Base-by-base conservation (phyloP, 2,797 vertebrate species). In the Loris lydekkerianus region DNA sequence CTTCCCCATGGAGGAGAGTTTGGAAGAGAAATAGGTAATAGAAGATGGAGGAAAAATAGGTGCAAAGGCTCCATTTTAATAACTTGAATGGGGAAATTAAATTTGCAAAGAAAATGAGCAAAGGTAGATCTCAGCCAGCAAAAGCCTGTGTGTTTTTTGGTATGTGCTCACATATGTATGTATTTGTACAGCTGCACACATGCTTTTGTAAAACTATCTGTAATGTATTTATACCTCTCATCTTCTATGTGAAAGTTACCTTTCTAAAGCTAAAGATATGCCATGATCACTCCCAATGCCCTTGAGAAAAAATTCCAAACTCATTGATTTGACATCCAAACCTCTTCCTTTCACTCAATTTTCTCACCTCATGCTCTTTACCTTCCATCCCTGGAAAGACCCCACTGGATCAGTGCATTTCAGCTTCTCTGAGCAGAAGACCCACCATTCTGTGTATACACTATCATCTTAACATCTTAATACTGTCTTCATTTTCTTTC, bases 211-310 rank as follows among this genome's bases (percentile, higher is more conserved):
- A 90, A 91, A 58, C 40, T 43, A 25, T 6, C 4, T 23, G 27
- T 65, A 15, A 31, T 34, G 1, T 25, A 18, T 84, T 94, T 94
- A 70, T 73, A 6, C 40, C 31, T 56, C 56, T 96, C 29, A 10
- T 78, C 46, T 88, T 84, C 29, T 89, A 7, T 25, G 13, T 49
- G n/a, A 93, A 94, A 63, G 34, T 80, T 89, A 29, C 40, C 17
- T 91, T 92, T 90, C 77, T 80, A 85, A 92, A 93, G 14, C 4
- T 40, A 78, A 95, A 86, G 5, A 49, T 40, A 2, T 23, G 11
- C 2, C 20, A 83, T 77, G 15, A 5, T 58, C 91, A 21, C 9
- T 83, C 11, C 13, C 17, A 8, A 37, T 1, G 10, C 23, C 10
- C 2, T 61, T 21, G 27, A 29, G 18, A 73, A 67, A 34, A 18